Conservation (phyloP, 2,888 invertebrate genomes). For the Sialis lutaria region DNA sequence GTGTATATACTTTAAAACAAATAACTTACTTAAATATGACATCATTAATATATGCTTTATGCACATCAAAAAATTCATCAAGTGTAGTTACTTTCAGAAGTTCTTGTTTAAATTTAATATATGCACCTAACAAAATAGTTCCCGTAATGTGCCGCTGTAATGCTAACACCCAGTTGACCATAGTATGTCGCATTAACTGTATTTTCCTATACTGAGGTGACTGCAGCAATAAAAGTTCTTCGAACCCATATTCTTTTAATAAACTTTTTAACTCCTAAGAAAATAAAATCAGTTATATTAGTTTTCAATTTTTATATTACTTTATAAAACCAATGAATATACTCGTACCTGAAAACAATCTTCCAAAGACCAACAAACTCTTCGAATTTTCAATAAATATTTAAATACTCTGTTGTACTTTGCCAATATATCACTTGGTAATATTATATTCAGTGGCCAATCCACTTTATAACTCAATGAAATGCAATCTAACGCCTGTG, state of each 20-base stretch:
- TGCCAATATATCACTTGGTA: constrained; percentile 49
- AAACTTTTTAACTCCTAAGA: constrained; percentile 41
- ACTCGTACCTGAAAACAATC: constrained; percentile 40
- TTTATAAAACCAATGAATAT: no score
- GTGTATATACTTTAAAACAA: background rate
- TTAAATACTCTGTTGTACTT: constrained; percentile 61
- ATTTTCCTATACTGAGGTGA: constrained; percentile 53
- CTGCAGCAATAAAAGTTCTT: constrained; percentile 26
- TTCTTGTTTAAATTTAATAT: constrained; percentile 55
- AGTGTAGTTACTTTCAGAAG: constrained; percentile 44
- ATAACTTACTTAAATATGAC: constrained; percentile 40
- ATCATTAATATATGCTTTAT: constrained; percentile 57
- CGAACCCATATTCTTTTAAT: constrained; percentile 28
- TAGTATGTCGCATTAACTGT: constrained; percentile 53
- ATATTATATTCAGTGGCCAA: constrained; percentile 65
- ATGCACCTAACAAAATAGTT: constrained; percentile 55
- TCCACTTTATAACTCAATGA: constrained; percentile 49
- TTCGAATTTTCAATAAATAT: constrained; percentile 53
- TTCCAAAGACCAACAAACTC: constrained; percentile 59
- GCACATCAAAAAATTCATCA: constrained; percentile 54
- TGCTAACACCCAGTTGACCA: constrained; percentile 59
- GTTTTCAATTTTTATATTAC: background rate
- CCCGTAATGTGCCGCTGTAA: constrained; percentile 62
- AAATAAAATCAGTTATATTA: constrained; percentile 5
- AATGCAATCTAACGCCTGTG: constrained; percentile 48